A percentile compares a stretch with the other conserved stretches of the same genome.
Conservation (phyloP, 2,113 vertebrate genomes). For the Neomonachus schauinslandi region DNA sequence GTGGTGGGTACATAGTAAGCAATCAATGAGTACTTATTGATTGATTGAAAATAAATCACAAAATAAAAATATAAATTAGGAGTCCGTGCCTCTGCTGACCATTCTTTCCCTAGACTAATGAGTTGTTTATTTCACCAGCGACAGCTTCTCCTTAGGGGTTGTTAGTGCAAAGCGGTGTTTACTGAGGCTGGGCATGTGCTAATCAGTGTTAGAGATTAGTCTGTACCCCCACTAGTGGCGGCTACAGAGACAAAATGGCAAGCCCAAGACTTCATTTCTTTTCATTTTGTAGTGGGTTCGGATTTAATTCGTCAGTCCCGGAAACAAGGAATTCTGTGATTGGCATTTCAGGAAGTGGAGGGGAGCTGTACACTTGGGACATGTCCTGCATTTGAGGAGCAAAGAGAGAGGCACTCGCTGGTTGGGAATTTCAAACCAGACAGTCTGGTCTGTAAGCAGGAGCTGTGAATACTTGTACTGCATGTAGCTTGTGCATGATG, state of each 20-base stretch:
- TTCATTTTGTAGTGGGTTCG: neutral
- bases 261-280: neutral
- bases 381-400: neutral
- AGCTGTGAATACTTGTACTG: neutral
- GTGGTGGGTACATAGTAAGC: neutral
- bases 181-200: slow-evolving; percentile 50
- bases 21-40: slow-evolving; percentile 57
- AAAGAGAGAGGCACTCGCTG: neutral
- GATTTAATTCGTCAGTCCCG: neutral
- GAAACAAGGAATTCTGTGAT: neutral
- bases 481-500: neutral
- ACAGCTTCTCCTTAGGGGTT: slow-evolving; percentile 9
- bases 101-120: slow-evolving; percentile 44
- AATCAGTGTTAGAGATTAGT: neutral
- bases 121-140: slow-evolving; percentile 49
- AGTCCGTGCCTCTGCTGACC: neutral
- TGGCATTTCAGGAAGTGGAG: neutral
- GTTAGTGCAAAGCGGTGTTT: slow-evolving; percentile 9
- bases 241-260: neutral
- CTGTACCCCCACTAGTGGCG: neutral
- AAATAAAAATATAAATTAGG: slow-evolving; percentile 71
- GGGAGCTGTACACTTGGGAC: neutral
- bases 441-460: neutral
- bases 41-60: slow-evolving; percentile 69
- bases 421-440: neutral